Base-by-base conservation (phyloP, 1,140 invertebrate species). In the Euschistus heros region DNA sequence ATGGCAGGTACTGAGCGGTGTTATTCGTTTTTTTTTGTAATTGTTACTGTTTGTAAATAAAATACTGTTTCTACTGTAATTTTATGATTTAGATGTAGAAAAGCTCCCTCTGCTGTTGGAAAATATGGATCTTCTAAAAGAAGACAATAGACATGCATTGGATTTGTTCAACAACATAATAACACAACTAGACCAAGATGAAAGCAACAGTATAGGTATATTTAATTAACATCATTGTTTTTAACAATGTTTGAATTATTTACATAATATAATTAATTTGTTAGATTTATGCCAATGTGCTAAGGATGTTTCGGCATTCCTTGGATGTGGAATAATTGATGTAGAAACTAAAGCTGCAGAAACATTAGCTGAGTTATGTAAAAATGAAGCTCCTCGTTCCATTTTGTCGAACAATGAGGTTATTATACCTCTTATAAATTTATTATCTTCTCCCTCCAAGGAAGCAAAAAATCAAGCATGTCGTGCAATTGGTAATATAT, bases 401-500 rank as follows among this genome's bases (percentile, higher is more conserved):
- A 78, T 79, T 68, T 86, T 84, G 67, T 83, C 85, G 61, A 77
- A 79, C 63, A 75, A 73, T 64, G 76, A 81, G 46, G 76, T 88
- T 15, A 79, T 86, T 13, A 74, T 78, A 50, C 76, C 75, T 37
- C 76, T 88, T 50, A 72, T 86, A 33, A 72, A 78, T 46, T 75
- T 84, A 66, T 71, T 85, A 10, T 72, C 75, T n/a, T 68, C 71
- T 6, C 69, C 76, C 14, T 71, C 67, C 62, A 73, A 81, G 65
- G 78, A 84, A 63, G 69, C 85, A 26, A 71, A 82, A 24, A 85
- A 82, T 65, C 89, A 92, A 72, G 80, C 83, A 20, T 88, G 87
- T 68, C 79, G 91, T 71, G 89, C 89, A 7, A 75, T 94, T 22
- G 91, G 89, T 54, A 94, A 94, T 75, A 85, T 94, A 70, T 92